A percentile compares a stretch with the other conserved stretches of the same genome.
Evolutionary conservation across 2,113 vertebrate species (phyloP).

Genomic region (Gasterosteus aculeatus): DNA sequence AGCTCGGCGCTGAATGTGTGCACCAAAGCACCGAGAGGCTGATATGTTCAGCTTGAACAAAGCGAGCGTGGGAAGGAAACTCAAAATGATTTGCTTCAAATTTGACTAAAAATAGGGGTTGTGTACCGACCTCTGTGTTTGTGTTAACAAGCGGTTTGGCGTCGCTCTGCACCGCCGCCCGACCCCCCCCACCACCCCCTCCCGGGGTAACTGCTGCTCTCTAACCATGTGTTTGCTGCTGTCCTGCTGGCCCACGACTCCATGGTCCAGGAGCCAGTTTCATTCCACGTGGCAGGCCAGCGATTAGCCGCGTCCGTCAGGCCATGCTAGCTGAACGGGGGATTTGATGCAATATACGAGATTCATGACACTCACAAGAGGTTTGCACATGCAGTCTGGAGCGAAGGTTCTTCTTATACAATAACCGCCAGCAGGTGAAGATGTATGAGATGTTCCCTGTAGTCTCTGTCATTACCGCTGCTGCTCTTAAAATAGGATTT

Average conservation of each 20-base stretch:
- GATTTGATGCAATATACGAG: no score
- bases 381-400: no score
- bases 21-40: slow-evolving; percentile 23
- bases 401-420: no score
- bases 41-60: slow-evolving; percentile 26
- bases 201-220: not conserved
- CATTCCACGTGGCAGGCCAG: not conserved
- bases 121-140: slow-evolving; percentile 27
- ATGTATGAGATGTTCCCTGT: no score
- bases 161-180: slow-evolving; percentile 15
- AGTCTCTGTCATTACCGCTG: not conserved
- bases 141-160: slow-evolving; percentile 30
- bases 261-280: slow-evolving; percentile 17
- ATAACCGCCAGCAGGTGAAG: no score
- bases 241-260: not conserved
- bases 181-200: slow-evolving; percentile 38
- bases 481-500: not conserved
- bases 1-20: slow-evolving; percentile 31
- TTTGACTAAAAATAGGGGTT: slow-evolving; percentile 34
- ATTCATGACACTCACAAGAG: no score
- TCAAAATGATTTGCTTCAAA: slow-evolving; percentile 31
- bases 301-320: no score
- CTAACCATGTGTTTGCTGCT: slow-evolving; percentile 33
- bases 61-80: slow-evolving; percentile 31
- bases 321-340: no score